Evolutionary conservation across 1,140 invertebrate genomes (phyloP).

Genomic region (Agrilus planipennis): DNA sequence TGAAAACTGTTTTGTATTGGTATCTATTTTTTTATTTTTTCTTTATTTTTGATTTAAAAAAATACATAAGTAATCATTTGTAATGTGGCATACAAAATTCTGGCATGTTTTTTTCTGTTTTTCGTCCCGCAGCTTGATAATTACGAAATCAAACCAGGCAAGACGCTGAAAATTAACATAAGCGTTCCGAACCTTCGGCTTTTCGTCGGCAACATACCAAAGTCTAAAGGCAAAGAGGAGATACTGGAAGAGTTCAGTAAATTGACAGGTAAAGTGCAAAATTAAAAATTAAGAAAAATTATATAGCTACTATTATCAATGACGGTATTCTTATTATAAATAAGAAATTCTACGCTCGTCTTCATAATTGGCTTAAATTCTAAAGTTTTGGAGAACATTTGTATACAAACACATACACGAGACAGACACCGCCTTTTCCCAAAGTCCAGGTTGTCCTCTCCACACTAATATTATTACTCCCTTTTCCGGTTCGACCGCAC

Average conservation of each 20-base stretch:
- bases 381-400: no score
- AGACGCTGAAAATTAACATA: constrained; percentile 99
- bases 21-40: no score
- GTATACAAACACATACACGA: no score
- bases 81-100: constrained; percentile 37
- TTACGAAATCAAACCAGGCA: constrained; percentile 99
- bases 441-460: background rate
- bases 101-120: constrained; percentile 51
- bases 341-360: no score
- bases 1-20: no score
- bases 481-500: no score
- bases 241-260: constrained; percentile 99
- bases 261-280: constrained; percentile 91
- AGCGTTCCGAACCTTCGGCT: constrained; percentile 99
- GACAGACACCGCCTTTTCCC: constrained; percentile 32
- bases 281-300: no score
- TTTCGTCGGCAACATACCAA: constrained; percentile 99
- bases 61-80: constrained; percentile 1
- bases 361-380: no score
- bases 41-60: background rate
- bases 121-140: constrained; percentile 92
- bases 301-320: no score
- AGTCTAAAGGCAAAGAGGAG: constrained; percentile 99
- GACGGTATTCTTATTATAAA: no score
- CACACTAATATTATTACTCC: no score